phyloP scores from a whole-genome alignment of 2,113 vertebrate genomes.

The Serinus canaria region DNA sequence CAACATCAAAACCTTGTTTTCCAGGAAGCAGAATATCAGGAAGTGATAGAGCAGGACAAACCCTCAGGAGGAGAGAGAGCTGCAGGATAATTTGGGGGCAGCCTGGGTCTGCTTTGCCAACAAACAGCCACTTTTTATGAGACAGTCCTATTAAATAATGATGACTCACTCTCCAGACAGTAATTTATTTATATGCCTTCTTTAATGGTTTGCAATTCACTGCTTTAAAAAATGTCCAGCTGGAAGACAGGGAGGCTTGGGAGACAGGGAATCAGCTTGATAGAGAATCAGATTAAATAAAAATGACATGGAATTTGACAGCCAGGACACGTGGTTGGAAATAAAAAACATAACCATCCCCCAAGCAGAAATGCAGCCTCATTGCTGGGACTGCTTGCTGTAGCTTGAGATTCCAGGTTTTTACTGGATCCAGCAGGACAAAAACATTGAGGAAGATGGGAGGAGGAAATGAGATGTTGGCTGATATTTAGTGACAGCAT shows the following conservation, averaged over 20 bases:
- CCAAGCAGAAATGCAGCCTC: constrained; percentile 21
- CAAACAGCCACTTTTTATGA: not conserved
- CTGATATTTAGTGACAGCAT: constrained; percentile 21
- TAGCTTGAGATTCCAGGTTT: not conserved
- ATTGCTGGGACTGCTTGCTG: not conserved
- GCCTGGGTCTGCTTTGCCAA: not conserved
- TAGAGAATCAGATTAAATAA: constrained; percentile 46
- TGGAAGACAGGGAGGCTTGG: constrained; percentile 32
- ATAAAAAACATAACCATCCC: not conserved
- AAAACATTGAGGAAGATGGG: not conserved
- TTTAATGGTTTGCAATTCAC: constrained; percentile 63
- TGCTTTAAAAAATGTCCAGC: constrained; percentile 48
- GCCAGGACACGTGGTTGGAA: not conserved
- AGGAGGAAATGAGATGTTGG: not conserved
- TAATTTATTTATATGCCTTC: constrained; percentile 63
- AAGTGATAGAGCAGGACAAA: not conserved
- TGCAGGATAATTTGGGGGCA: not conserved
- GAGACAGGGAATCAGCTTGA: constrained; percentile 42
- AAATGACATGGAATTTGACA: constrained; percentile 44
- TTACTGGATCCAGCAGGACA: not conserved
- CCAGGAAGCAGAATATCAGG: not conserved
- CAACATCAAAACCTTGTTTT: not conserved
- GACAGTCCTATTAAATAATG: constrained; percentile 31
- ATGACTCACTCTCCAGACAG: constrained; percentile 55
- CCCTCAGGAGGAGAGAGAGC: not conserved